Percentiles rank a stretch among this genome's conserved stretches.
Conservation (phyloP, 1,140 invertebrate species). For the Neelides sp. region DNA sequence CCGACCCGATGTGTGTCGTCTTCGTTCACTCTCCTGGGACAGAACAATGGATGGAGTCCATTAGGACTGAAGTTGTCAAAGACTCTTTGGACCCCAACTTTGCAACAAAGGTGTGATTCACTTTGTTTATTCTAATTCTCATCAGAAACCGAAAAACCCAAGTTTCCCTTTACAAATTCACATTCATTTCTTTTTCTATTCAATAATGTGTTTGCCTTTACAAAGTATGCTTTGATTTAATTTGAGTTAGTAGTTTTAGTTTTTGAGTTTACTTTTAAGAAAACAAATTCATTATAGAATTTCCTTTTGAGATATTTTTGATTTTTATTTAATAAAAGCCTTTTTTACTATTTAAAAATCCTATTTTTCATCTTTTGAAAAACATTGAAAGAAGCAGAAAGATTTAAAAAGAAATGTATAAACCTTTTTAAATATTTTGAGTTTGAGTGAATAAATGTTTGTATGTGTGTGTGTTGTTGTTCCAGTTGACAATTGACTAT, state of each 20-base stretch:
- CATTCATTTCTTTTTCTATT: no score
- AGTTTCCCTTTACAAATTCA: no score
- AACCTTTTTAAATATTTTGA: background rate
- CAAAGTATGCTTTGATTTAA: no score
- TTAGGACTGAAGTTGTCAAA: constrained; percentile 46
- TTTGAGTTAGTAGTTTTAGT: no score
- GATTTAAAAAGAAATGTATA: background rate
- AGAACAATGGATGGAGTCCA: constrained; percentile 42
- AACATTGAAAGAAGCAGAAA: no score
- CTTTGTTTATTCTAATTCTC: constrained; percentile 4
- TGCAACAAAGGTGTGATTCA: constrained; percentile 37
- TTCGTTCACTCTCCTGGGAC: constrained; percentile 39
- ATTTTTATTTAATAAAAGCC: background rate
- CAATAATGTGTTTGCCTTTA: no score
- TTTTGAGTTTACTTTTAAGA: no score
- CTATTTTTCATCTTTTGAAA: no score
- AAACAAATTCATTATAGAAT: no score
- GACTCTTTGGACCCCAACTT: constrained; percentile 49
- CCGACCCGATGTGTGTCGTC: constrained; percentile 50
- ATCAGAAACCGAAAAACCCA: no score
- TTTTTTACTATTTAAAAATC: background rate
- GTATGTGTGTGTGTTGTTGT: background rate
- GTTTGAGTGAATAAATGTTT: background rate
- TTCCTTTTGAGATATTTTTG: background rate
- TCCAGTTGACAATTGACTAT: constrained; percentile 31